Evolutionary conservation across 92 coral and sea anemone genomes (phyloP), one percentile per base, ranked within the genome.

Genomic region (Epizoanthus stellaris): DNA sequence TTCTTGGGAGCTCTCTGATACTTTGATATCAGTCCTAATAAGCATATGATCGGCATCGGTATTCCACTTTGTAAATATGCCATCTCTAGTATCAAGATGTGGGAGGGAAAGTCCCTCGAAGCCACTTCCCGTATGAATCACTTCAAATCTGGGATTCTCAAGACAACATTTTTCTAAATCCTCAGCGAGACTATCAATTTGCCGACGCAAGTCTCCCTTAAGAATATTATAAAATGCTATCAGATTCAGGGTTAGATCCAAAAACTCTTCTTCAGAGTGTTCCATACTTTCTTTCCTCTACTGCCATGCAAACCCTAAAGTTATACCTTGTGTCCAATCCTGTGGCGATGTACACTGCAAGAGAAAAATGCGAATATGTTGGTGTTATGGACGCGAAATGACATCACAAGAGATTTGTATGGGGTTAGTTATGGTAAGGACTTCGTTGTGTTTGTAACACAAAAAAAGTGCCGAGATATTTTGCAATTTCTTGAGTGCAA

Each of bases 31-130:
- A 21, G 87, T 90, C 85, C 92, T 90, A 14, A 93, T 86, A 23
- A 93, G 67, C 96, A 93, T 93, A 5, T 93, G 96, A 77, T 93
- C 96, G 8, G 96, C 96, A 75, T 93, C 96, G 0, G 96, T 93
- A 52, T 91, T 93, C 96, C 96, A 93, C 19, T 80, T 23, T 39
- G 61, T 45, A 6, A 15, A 16, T 5, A 14, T 1, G 20, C 53
- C 16, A 25, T 45, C 67, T 4, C n/a, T 57, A n/a, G 17, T 57
- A 4, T 85, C 90, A 13, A 90, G 76, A 77, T 93, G 94, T 39
- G 96, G 96, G 56, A 93, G 90, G 56, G 89, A 88, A 58, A 93
- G 96, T 1, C 91, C 86, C 49, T 93, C 96, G 42, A 90, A 91
- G 3, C 92, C 92, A 80, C 96, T 93, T 67, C 96, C 96, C 11